These are phyloP conservation scores for Colletes latitarsis DNA, from an alignment of 1,140 invertebrate genomes.

Conservation along the genomic window DNA sequence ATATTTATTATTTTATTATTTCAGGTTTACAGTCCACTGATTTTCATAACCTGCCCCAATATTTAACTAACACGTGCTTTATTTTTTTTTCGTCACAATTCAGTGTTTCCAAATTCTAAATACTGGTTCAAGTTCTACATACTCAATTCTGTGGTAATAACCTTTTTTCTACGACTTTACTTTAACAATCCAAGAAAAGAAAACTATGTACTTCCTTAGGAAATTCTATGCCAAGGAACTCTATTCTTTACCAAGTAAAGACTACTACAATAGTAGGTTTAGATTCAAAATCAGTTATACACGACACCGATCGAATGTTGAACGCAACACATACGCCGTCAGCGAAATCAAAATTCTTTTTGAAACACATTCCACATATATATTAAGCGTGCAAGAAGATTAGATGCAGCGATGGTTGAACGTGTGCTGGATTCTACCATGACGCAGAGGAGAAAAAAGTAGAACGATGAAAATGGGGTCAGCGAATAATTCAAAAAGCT, in stretches of 20 bases:
- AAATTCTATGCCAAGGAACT: neutral
- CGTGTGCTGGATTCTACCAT: constrained; percentile 10
- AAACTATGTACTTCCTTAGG: no score
- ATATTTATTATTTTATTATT: no score
- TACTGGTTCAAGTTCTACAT: no score
- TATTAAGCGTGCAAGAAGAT: neutral
- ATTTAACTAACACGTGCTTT: no score
- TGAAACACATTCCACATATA: neutral
- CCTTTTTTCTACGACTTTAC: no score
- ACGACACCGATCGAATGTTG: neutral
- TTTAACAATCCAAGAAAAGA: no score
- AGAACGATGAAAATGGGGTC: constrained; percentile 49
- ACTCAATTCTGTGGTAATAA: no score
- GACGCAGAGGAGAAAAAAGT: constrained; percentile 16
- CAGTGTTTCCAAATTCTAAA: no score
- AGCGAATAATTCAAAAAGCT: constrained; percentile 54
- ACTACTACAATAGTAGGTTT: neutral
- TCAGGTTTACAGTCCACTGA: no score
- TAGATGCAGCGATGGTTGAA: neutral
- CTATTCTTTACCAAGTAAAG: neutral
- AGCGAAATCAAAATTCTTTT: neutral
- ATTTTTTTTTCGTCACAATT: no score
- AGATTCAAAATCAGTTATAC: no score
- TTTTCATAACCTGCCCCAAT: no score
- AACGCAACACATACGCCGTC: neutral